phyloP scores from a whole-genome alignment of 2,797 vertebrate species.

The Todus mexicanus region DNA sequence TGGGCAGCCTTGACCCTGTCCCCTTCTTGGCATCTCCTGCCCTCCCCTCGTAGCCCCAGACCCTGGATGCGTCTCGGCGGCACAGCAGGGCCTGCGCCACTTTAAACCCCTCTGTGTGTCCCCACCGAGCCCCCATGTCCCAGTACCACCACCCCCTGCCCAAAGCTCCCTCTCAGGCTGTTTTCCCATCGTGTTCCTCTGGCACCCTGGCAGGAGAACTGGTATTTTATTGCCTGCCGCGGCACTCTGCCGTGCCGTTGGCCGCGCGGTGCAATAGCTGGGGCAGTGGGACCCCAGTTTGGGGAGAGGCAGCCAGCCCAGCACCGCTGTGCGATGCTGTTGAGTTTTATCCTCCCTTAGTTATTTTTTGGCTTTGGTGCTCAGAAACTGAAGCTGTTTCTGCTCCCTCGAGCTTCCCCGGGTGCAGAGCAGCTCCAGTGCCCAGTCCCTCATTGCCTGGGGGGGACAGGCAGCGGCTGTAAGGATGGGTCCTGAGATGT shows the following conservation, averaged over 20 bases:
- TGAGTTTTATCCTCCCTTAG: no score
- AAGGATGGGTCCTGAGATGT: accelerated
- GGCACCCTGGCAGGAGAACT: not conserved
- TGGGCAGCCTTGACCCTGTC: not conserved
- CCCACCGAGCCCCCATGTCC: accelerated
- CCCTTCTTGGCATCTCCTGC: no score
- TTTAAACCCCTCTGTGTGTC: not conserved
- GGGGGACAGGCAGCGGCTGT: not conserved
- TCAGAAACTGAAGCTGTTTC: not conserved
- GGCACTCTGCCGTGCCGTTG: not conserved
- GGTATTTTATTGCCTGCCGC: accelerated
- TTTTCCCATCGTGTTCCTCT: not conserved
- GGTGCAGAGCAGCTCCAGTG: accelerated
- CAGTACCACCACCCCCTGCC: not conserved
- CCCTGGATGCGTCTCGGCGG: accelerated
- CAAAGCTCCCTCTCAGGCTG: not conserved
- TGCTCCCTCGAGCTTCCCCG: not conserved
- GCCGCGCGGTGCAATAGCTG: not conserved
- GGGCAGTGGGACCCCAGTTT: accelerated
- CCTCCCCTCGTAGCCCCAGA: accelerated
- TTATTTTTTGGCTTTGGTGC: not conserved
- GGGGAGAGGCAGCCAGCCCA: not conserved
- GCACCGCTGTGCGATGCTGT: not conserved
- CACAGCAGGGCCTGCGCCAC: accelerated
- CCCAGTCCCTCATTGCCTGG: accelerated